Evolutionary conservation across 2,113 vertebrate genomes (phyloP).

Genomic region (Pheucticus melanocephalus): DNA sequence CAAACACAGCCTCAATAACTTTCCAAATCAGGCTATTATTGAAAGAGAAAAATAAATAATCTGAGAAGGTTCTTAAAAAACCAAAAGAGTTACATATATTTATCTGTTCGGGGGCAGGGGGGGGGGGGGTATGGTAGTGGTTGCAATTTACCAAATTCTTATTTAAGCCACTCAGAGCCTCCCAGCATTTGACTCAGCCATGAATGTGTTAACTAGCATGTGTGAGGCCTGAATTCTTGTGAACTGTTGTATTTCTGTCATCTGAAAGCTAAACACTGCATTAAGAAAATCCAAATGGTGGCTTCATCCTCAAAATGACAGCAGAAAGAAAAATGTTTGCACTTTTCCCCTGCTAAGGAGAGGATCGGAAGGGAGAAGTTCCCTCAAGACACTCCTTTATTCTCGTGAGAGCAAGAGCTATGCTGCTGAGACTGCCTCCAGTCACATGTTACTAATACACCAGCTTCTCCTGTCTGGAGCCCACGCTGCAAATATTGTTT

Average conservation of each 20-base stretch:
- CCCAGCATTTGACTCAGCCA: background rate
- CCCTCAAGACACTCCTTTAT: constrained; percentile 6
- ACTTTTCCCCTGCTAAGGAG: background rate
- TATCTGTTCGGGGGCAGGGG: too few species aligned
- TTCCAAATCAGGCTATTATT: background rate
- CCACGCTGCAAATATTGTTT: background rate
- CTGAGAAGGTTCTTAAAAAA: background rate
- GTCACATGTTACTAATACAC: background rate
- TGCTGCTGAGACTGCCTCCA: background rate
- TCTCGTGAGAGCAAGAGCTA: background rate
- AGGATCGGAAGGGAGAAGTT: background rate
- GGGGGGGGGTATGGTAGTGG: accelerated
- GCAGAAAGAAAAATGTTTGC: constrained; percentile 43
- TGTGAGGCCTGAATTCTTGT: background rate
- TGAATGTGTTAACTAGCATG: background rate
- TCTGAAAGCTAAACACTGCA: constrained; percentile 33
- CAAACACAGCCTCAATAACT: background rate
- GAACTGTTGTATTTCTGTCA: constrained; percentile 6
- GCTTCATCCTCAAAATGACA: constrained; percentile 16
- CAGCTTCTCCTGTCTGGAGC: background rate
- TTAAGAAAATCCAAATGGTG: constrained; percentile 28
- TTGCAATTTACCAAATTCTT: background rate
- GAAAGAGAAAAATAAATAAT: background rate
- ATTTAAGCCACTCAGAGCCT: background rate
- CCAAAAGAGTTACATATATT: background rate